phyloP scores from a whole-genome alignment of 2,797 vertebrate species.

The Helarctos malayanus region DNA sequence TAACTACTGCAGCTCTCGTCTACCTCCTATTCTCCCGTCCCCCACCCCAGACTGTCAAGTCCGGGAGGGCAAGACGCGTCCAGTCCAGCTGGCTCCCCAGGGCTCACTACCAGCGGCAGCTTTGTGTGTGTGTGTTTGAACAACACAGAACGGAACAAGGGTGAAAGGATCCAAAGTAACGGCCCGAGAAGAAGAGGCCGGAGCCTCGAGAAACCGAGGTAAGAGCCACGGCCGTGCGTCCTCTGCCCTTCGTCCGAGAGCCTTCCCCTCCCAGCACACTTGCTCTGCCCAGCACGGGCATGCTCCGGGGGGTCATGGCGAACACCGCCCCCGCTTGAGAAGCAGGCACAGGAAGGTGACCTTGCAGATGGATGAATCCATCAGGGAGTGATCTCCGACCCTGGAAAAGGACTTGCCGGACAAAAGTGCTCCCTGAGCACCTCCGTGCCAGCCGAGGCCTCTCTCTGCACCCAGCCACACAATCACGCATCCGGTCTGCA shows the following conservation, averaged over 20 bases:
- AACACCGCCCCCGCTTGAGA: accelerated
- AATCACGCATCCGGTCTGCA: accelerated
- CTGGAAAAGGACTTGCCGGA: neutral
- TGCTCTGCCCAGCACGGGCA: accelerated
- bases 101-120: accelerated
- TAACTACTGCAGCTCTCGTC: accelerated
- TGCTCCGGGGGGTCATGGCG: accelerated
- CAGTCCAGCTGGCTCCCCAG: accelerated
- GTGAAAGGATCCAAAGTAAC: neutral
- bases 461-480: neutral
- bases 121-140: accelerated
- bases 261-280: accelerated
- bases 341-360: neutral
- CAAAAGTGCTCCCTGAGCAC: accelerated
- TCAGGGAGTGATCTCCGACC: accelerated
- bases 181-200: neutral
- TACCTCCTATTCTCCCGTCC: neutral
- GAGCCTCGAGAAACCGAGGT: accelerated
- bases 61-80: neutral
- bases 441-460: accelerated
- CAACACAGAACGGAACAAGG: accelerated
- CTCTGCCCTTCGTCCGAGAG: accelerated
- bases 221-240: accelerated
- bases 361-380: accelerated
- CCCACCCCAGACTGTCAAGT: neutral